phyloP scores from a whole-genome alignment of 2,113 vertebrate species.

The Phrynosoma platyrhinos region DNA sequence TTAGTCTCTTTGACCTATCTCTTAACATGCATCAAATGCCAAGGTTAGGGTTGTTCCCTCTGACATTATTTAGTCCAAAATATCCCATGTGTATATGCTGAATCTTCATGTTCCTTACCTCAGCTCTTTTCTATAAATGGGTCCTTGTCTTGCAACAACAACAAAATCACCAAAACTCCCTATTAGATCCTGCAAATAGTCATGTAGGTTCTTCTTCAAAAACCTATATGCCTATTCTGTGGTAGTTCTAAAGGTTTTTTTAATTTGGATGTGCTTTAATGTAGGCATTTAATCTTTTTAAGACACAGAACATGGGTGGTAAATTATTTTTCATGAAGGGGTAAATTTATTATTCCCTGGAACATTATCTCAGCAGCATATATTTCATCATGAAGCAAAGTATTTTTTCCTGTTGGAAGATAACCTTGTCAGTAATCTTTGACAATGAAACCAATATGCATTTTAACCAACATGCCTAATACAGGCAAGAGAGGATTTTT shows the following conservation, averaged over 20 bases:
- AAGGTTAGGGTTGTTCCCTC: conserved; percentile 47
- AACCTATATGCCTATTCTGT: conserved; percentile 5
- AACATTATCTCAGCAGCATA: conserved; percentile 9
- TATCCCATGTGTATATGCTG: conserved; percentile 17
- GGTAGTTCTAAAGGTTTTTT: conserved; percentile 8
- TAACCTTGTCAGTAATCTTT: conserved; percentile 7
- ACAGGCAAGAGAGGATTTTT: not conserved
- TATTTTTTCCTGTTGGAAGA: conserved; percentile 32
- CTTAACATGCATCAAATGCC: conserved; percentile 34
- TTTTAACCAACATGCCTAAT: not conserved
- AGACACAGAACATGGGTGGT: conserved; percentile 18
- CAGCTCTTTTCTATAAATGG: conserved; percentile 18
- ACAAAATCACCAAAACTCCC: not conserved
- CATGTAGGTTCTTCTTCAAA: not conserved
- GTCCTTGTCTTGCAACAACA: conserved; percentile 15
- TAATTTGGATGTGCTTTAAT: conserved; percentile 37
- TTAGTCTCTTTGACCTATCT: conserved; percentile 23
- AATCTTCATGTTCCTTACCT: conserved; percentile 37
- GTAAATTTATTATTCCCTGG: conserved; percentile 15
- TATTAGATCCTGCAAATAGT: not conserved
- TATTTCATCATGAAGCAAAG: conserved; percentile 24
- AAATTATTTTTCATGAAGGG: not conserved
- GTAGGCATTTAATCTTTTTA: conserved; percentile 17
- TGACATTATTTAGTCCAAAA: conserved; percentile 39
- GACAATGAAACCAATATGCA: not conserved